Evolutionary conservation across 2,888 invertebrate genomes (phyloP), one percentile per base, ranked within the genome.

Genomic region (Idaea aversata): DNA sequence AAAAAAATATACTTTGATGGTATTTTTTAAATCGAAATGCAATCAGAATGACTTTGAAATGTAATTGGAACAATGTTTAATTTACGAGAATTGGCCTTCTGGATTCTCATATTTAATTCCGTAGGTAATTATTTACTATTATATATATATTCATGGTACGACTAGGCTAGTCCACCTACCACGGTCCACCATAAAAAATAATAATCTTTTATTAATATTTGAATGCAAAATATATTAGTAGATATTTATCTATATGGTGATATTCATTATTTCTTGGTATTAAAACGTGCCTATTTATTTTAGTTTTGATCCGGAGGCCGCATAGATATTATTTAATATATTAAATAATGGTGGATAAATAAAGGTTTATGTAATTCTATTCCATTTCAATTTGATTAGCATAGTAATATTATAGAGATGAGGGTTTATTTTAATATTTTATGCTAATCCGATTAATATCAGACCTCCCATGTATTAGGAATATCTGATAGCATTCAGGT

Each of bases 321-420:
- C 13, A 47, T 47, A 47, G 47, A 47, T 47, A 47, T 47, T 47
- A 47, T 47, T 47, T 47, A 47, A 47, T 47, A 47, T 47, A 47
- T 47, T 47, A 47, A 47, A 47, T 47, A 47, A 47, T 47, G 47
- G 47, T 47, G 6, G 47, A 47, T 47, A 47, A 47, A 47, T 47
- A 47, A 47, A 47, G 47, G 47, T 47, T 47, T 47, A 47, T 13
- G 47, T 47, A 47, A 47, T 47, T 47, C 47, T 47, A 47, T 47
- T 47, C 47, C 47, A 47, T 13, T 47, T 47, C 47, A 47, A 47
- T 47, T 47, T 47, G 13, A 47, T 47, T 47, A 47, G 47, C 47
- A 47, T 47, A 47, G 47, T 47, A 47, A 47, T 47, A 47, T 47
- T 47, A 47, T 47, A 47, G 47, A 47, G 47, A 47, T 47, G 47